phyloP scores from a whole-genome alignment of 2,888 invertebrate genomes.

The Leistus spinibarbis region DNA sequence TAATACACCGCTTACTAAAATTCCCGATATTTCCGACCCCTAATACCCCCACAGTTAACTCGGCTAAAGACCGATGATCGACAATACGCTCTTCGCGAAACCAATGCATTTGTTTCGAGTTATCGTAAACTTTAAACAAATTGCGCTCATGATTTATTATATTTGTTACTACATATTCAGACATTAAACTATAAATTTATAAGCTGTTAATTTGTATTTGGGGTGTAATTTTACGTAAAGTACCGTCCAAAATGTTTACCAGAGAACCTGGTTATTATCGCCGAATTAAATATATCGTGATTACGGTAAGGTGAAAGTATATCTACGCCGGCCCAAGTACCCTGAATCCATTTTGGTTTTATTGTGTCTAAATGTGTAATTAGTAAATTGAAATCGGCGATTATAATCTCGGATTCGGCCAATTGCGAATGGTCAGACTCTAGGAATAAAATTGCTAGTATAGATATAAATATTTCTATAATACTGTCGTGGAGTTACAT shows the following conservation, averaged over 20 bases:
- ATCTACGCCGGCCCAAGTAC: constrained; percentile 60
- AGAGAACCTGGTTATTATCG: constrained; percentile 55
- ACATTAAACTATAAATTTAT: constrained; percentile 52
- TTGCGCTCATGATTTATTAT: constrained; percentile 60
- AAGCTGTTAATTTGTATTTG: not conserved
- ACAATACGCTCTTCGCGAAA: constrained; percentile 50
- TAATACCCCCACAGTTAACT: constrained; percentile 61
- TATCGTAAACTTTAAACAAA: constrained; percentile 52
- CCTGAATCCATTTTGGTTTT: constrained; percentile 58
- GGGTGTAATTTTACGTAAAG: not conserved
- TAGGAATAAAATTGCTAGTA: constrained; percentile 35
- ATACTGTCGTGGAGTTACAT: too few species aligned
- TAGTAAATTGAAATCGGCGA: constrained; percentile 56
- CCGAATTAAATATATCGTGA: constrained; percentile 45
- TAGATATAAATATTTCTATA: too few species aligned
- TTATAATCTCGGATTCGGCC: constrained; percentile 53
- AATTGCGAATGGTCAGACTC: constrained; percentile 46
- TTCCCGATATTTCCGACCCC: constrained; percentile 63
- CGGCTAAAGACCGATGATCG: constrained; percentile 55
- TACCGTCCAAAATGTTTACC: constrained; percentile 56
- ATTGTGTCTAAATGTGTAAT: constrained; percentile 53
- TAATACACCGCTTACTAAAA: constrained; percentile 51
- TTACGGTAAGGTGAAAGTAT: constrained; percentile 47
- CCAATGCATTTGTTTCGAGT: constrained; percentile 54
- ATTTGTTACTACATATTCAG: constrained; percentile 59